Base-by-base conservation (phyloP, 2,113 vertebrate species). In the Cyphomyrus discorhynchus region DNA sequence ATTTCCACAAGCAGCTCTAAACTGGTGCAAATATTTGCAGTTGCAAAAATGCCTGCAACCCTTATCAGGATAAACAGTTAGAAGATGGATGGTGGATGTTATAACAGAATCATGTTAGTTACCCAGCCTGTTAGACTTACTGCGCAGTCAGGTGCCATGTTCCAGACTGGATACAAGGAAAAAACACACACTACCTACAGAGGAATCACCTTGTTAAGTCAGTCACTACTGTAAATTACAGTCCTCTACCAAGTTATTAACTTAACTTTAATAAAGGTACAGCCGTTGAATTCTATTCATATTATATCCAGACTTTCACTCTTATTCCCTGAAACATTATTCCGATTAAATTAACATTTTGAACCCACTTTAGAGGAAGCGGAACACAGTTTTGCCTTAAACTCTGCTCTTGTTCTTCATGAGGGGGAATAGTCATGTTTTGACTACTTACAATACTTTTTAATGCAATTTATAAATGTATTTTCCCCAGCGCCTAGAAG, bases 1-100 rank as follows among this genome's bases (percentile, higher is more conserved):
- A 39, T 87, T 56, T 87, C 27, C 31, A 87, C 39, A 56, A 52
- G 31, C 50, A 19, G 50, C n/a, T 52, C 50, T 53, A 87, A 87
- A 56, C n/a, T 53, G n/a, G 27, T 53, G 85, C 15, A 87, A 87
- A 53, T 86, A 53, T 87, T 53, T 87, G n/a, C 85, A 35, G 85
- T 15, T 53, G 50, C 49, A 39, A 39, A 35, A 82, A 82, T 82
- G 42, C 31, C 74, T 80, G 74, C 47, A 6, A 45, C n/a, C 47
- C 84, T 47, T 52, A 86, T 70, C 9, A 7, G 62, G 62, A 13
- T 70, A 3, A 31, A 70, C 7, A 62, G 24, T 62, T 62, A 27
- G 62, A 66, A 31, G n/a, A 66, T 66, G 62, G 62, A 62, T 62
- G 24, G 24, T n/a, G 24, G 56, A 27, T 66, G n/a, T 66, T 66